Evolutionary conservation across 1,140 invertebrate genomes (phyloP).

Genomic region (Macrostomum lignano): DNA sequence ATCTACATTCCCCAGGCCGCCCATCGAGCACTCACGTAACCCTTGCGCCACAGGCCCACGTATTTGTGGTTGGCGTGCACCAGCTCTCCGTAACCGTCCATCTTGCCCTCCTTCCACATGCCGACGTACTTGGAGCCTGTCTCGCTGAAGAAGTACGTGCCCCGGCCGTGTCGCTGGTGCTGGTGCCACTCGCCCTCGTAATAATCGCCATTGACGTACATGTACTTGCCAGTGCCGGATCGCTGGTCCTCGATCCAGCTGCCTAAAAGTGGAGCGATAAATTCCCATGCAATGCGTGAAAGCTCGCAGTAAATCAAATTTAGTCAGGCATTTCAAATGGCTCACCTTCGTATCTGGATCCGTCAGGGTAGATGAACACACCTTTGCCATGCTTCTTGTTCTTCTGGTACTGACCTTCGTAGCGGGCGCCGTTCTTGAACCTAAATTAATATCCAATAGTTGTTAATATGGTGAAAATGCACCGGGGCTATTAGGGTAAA

Average conservation of each 20-base stretch:
- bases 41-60: conserved; percentile 27
- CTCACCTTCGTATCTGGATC: conserved; percentile 39
- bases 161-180: conserved; percentile 32
- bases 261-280: conserved; percentile 14
- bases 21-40: conserved; percentile 16
- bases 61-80: conserved; percentile 29
- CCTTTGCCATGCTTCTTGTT: conserved; percentile 48
- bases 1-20: neutral
- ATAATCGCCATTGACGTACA: conserved; percentile 23
- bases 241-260: conserved; percentile 26
- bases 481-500: neutral
- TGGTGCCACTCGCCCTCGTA: conserved; percentile 35
- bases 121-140: conserved; percentile 26
- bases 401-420: conserved; percentile 43
- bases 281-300: conserved; percentile 6
- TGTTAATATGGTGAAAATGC: too few relatives aligned
- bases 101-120: conserved; percentile 25
- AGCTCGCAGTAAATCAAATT: neutral
- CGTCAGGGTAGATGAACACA: conserved; percentile 51
- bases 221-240: conserved; percentile 26
- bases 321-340: neutral
- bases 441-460: too few relatives aligned
- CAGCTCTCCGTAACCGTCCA: conserved; percentile 29
- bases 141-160: conserved; percentile 35
- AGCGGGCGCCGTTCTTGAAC: conserved; percentile 40